A percentile compares a stretch with the other conserved stretches of the same genome.
Conservation (phyloP, 2,888 invertebrate genomes). For the Bombylius major region DNA sequence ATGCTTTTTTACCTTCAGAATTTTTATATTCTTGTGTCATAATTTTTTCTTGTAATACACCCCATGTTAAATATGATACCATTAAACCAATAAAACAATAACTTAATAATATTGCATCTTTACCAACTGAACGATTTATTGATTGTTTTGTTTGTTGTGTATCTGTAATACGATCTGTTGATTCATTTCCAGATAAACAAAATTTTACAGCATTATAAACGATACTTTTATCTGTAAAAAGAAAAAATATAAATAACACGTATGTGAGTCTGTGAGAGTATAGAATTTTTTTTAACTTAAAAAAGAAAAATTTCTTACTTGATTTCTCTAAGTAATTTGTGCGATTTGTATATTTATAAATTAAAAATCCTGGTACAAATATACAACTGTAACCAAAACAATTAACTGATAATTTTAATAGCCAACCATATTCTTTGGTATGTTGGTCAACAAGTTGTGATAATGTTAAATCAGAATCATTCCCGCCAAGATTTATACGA, state of each 20-base stretch:
- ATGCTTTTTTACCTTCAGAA: conserved; percentile 44
- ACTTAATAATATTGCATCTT: conserved; percentile 47
- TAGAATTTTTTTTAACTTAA: neutral
- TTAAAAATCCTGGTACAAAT: conserved; percentile 69
- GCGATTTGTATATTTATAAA: conserved; percentile 67
- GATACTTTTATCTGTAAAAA: conserved; percentile 21
- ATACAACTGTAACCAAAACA: conserved; percentile 80
- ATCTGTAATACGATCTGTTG: conserved; percentile 35
- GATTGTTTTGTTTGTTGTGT: conserved; percentile 37
- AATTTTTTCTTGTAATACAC: conserved; percentile 92
- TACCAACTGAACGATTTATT: conserved; percentile 39
- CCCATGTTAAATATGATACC: conserved; percentile 88
- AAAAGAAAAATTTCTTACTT: conserved; percentile 37
- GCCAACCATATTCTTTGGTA: conserved; percentile 52
- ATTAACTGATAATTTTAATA: conserved; percentile 64
- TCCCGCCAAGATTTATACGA: conserved; percentile 24
- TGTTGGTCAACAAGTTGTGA: conserved; percentile 37
- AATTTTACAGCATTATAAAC: conserved; percentile 28
- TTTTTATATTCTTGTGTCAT: conserved; percentile 79
- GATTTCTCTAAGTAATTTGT: conserved; percentile 69
- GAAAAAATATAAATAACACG: neutral
- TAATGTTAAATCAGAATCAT: conserved; percentile 26
- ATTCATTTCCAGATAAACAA: conserved; percentile 31
- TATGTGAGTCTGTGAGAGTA: too few species aligned
- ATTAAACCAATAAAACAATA: conserved; percentile 84